phyloP scores from a whole-genome alignment of 2,888 invertebrate species.

The Tethea ocularis region DNA sequence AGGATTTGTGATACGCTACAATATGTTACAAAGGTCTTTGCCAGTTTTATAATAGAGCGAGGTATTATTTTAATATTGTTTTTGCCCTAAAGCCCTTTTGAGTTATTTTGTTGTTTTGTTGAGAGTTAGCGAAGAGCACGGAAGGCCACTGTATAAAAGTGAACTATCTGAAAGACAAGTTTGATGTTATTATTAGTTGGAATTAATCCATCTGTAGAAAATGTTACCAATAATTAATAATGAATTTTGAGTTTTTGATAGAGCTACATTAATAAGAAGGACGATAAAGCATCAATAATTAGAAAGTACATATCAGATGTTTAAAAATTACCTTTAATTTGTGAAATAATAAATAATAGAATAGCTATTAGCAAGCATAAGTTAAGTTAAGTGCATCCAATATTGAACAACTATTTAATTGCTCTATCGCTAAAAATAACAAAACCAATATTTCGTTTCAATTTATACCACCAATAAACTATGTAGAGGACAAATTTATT shows the following conservation, averaged over 20 bases:
- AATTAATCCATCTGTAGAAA: no score
- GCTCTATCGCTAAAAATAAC: neutral
- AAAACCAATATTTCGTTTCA: neutral
- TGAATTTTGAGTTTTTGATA: no score
- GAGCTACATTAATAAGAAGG: no score
- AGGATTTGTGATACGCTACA: conserved; percentile 31
- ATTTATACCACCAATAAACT: neutral
- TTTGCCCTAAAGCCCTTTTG: neutral
- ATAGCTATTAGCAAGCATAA: no score
- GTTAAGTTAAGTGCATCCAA: neutral
- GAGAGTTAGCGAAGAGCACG: neutral
- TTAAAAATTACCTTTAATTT: neutral
- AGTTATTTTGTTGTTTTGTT: neutral
- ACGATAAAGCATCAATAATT: neutral
- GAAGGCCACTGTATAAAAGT: neutral
- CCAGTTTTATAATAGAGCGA: neutral
- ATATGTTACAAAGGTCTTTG: conserved; percentile 26
- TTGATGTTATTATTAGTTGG: no score
- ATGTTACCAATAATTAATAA: no score
- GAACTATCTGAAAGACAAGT: no score
- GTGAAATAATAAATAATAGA: neutral
- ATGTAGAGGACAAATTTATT: conserved; percentile 2
- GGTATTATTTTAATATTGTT: conserved; percentile 3
- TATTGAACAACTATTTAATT: neutral
- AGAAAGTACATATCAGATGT: neutral